phyloP scores from a whole-genome alignment of 2,888 invertebrate genomes.

The Oconnorella tubifera region DNA sequence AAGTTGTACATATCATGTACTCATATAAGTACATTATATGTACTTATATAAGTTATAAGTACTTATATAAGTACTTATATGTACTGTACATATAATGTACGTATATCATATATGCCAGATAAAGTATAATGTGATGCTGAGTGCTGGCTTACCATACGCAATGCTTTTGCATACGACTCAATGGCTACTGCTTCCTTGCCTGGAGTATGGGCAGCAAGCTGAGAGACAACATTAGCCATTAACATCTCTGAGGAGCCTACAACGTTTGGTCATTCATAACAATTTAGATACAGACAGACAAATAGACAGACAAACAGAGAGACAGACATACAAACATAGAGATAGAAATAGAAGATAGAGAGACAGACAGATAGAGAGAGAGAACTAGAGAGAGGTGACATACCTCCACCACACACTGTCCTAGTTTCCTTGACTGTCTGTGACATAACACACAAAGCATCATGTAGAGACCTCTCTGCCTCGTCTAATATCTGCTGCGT shows the following conservation, averaged over 20 bases:
- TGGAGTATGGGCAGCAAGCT: slow-evolving; percentile 78
- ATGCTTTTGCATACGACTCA: slow-evolving; percentile 87
- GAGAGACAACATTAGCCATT: slow-evolving; percentile 89
- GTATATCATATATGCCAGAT: too few species aligned
- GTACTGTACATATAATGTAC: neutral
- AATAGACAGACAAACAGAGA: too few species aligned
- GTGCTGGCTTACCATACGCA: slow-evolving; percentile 58
- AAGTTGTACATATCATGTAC: too few species aligned
- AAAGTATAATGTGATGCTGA: too few species aligned
- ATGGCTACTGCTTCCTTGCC: slow-evolving; percentile 97
- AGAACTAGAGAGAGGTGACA: slow-evolving; percentile 36
- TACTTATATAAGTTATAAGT: neutral
- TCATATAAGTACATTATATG: too few species aligned
- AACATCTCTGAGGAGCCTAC: slow-evolving; percentile 86
- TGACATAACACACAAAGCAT: slow-evolving; percentile 94
- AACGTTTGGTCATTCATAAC: too few species aligned
- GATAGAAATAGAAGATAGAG: too few species aligned
- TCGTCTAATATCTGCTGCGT: slow-evolving; percentile 98
- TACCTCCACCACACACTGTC: slow-evolving; percentile 85
- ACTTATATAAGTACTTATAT: neutral
- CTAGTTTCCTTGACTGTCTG: slow-evolving; percentile 91
- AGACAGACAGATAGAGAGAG: neutral
- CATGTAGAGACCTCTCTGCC: slow-evolving; percentile 95
- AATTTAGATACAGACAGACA: too few species aligned
- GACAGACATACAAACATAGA: too few species aligned